Conservation (phyloP, 2,888 invertebrate species). For the Tridacna gigas region DNA sequence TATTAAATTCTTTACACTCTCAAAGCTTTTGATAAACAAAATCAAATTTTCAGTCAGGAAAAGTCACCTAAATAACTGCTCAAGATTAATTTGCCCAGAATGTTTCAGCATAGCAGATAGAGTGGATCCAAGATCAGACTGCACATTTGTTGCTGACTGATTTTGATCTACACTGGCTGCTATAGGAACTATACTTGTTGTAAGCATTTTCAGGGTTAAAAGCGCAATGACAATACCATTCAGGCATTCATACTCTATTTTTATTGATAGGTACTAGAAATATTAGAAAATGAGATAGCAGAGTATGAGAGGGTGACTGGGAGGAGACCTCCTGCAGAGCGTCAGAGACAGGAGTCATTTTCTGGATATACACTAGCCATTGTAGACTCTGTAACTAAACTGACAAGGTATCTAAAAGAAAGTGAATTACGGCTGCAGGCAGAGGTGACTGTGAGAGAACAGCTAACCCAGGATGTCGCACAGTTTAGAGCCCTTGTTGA, state of each 20-base stretch:
- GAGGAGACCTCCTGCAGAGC: slow-evolving; percentile 71
- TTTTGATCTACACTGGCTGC: no score
- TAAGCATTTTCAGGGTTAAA: no score
- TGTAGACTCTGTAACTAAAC: slow-evolving; percentile 79
- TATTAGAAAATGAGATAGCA: slow-evolving; percentile 77
- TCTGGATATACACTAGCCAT: slow-evolving; percentile 80
- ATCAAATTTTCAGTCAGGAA: no score
- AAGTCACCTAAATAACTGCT: no score
- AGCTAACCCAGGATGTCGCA: slow-evolving; percentile 78
- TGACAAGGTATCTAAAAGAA: slow-evolving; percentile 79
- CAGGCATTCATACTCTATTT: background rate
- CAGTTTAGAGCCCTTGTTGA: slow-evolving; percentile 76
- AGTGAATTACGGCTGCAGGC: slow-evolving; percentile 77
- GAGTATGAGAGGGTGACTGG: slow-evolving; percentile 80
- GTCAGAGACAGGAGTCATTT: slow-evolving; percentile 76
- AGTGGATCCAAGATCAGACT: no score
- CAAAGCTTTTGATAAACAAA: no score
- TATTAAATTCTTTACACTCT: no score
- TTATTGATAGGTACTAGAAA: slow-evolving; percentile 73
- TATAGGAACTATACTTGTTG: no score
- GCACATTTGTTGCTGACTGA: no score
- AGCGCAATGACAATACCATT: background rate
- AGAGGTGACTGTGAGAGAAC: slow-evolving; percentile 78
- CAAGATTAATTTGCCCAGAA: no score
- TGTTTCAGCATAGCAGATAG: no score